phyloP scores from a whole-genome alignment of 2,888 invertebrate genomes.

The Leptogaster cylindrica region DNA sequence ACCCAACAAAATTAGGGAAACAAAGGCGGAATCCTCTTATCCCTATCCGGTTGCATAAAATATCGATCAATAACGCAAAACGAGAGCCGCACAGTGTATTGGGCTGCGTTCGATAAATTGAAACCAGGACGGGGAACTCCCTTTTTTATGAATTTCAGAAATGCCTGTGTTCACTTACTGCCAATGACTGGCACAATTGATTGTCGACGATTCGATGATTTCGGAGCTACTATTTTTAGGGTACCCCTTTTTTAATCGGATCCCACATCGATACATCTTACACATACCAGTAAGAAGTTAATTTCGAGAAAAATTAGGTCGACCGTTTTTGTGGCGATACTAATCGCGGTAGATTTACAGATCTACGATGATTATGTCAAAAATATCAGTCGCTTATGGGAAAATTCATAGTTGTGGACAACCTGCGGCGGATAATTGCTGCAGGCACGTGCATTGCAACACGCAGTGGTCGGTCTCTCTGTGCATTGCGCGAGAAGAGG shows the following conservation, averaged over 20 bases:
- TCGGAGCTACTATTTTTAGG: neutral
- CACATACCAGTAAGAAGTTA: conserved; percentile 1
- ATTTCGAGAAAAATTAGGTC: neutral
- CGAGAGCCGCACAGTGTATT: neutral
- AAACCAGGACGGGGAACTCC: neutral
- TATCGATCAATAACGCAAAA: conserved; percentile 25
- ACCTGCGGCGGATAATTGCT: neutral
- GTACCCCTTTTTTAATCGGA: conserved; percentile 10
- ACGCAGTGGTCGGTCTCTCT: no score
- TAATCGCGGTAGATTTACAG: neutral
- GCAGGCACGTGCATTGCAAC: conserved; percentile 13
- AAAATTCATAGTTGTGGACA: conserved; percentile 9
- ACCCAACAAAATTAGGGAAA: conserved; percentile 26
- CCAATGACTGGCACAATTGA: conserved; percentile 29
- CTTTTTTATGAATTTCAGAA: neutral
- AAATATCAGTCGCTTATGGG: neutral
- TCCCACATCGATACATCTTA: neutral
- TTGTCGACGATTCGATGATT: conserved; percentile 24
- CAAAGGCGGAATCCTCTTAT: conserved; percentile 34
- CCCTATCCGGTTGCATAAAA: conserved; percentile 34
- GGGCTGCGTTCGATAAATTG: conserved; percentile 15
- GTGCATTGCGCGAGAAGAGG: no score
- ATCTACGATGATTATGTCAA: neutral
- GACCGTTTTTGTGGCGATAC: neutral
- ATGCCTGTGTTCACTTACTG: neutral